A percentile compares a stretch with the other conserved stretches of the same genome.
phyloP scores from a whole-genome alignment of 1,140 invertebrate species.

The Pristionchus pacificus region DNA sequence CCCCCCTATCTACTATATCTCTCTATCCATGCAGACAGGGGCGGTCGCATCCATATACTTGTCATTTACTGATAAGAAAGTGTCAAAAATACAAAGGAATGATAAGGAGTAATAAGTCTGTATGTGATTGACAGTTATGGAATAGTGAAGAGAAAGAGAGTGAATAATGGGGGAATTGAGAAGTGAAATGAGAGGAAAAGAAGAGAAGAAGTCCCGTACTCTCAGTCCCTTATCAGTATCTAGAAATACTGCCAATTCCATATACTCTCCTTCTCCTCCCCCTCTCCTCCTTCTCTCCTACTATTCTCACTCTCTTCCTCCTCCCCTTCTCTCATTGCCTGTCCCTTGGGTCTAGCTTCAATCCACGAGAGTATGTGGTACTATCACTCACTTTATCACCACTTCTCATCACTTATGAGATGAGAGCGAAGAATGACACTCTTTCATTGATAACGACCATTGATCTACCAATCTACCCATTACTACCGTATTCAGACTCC shows the following conservation, averaged over 20 bases:
- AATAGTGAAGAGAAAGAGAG: background rate
- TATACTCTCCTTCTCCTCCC: background rate
- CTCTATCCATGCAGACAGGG: background rate
- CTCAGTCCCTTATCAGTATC: slow-evolving; percentile 1
- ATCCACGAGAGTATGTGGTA: background rate
- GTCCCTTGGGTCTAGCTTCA: background rate
- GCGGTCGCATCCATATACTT: background rate
- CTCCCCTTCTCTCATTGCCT: background rate
- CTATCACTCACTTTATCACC: no score
- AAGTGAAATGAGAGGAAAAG: background rate
- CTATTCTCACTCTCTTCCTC: background rate
- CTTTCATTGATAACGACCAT: background rate
- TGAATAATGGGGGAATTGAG: background rate
- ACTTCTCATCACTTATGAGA: no score
- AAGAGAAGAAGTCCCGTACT: slow-evolving; percentile 5
- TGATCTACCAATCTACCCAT: background rate
- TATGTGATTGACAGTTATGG: background rate
- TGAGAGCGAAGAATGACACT: no score
- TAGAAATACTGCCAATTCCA: background rate
- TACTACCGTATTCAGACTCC: background rate
- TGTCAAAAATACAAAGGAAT: background rate
- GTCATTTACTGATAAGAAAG: background rate
- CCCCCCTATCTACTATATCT: no score
- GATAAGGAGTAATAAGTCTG: background rate
- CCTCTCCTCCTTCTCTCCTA: background rate